Percentiles rank a stretch among this genome's conserved stretches.
These are phyloP conservation scores for Drosophila ustulata DNA, from an alignment of 2,888 invertebrate species.

Conservation along the genomic window DNA sequence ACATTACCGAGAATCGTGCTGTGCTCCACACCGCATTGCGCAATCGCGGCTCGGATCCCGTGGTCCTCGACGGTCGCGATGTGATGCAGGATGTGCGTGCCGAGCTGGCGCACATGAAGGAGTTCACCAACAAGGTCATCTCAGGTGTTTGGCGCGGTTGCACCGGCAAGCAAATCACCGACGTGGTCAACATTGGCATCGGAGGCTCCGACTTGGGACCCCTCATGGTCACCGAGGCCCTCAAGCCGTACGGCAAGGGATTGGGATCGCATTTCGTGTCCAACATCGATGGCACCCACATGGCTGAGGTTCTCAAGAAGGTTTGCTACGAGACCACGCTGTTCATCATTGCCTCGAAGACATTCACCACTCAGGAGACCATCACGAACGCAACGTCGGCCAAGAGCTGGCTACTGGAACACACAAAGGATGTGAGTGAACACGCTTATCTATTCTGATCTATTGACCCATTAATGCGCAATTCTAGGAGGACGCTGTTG, in stretches of 20 bases:
- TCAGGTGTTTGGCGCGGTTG: constrained; percentile 91
- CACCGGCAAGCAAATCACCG: constrained; percentile 97
- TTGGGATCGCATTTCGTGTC: constrained; percentile 97
- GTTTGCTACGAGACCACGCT: constrained; percentile 96
- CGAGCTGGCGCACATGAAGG: constrained; percentile 97
- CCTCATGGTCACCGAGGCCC: constrained; percentile 99
- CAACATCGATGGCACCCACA: constrained; percentile 99
- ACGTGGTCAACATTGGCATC: constrained; percentile 99
- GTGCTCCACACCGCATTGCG: constrained; percentile 98
- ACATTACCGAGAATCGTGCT: constrained; percentile 98
- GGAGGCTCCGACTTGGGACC: constrained; percentile 99
- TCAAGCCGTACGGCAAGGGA: constrained; percentile 95
- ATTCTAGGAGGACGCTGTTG: constrained; percentile 91
- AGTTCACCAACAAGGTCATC: constrained; percentile 93
- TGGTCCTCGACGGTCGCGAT: constrained; percentile 94
- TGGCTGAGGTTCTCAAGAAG: constrained; percentile 96
- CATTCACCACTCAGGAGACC: constrained; percentile 99
- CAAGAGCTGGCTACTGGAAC: constrained; percentile 96
- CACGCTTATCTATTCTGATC: not conserved
- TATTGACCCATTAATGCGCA: constrained; percentile 19
- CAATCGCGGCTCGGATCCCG: constrained; percentile 89
- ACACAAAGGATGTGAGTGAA: constrained; percentile 92
- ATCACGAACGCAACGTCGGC: constrained; percentile 99
- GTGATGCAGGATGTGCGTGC: constrained; percentile 96
- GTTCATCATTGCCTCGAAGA: constrained; percentile 99